Conservation (phyloP, 2,113 vertebrate genomes). For the Myxocyprinus asiaticus region DNA sequence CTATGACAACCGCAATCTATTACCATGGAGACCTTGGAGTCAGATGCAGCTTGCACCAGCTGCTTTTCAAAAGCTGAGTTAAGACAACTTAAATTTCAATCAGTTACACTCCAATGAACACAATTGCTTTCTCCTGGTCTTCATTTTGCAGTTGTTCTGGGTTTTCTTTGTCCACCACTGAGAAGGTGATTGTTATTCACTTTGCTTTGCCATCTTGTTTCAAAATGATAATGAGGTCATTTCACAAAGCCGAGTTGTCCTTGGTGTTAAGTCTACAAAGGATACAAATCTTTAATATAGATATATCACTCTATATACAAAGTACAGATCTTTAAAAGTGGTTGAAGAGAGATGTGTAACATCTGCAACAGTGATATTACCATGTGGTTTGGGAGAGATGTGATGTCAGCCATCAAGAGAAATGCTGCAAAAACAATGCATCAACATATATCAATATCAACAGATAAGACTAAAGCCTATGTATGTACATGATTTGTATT, state of each 20-base stretch:
- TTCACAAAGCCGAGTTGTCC: not conserved
- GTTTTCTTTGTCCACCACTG: not conserved
- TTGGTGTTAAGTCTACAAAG: not conserved
- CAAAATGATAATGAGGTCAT: not conserved
- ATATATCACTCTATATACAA: not conserved
- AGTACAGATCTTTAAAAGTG: too few relatives aligned
- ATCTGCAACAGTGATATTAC: not conserved
- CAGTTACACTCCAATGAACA: not conserved
- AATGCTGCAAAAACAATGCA: not conserved
- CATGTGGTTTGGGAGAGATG: not conserved
- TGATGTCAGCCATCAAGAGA: not conserved
- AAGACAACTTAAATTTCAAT: not conserved
- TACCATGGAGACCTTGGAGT: slow-evolving; percentile 40
- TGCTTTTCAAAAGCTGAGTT: not conserved
- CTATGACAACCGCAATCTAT: slow-evolving; percentile 49
- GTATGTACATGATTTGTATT: too few relatives aligned
- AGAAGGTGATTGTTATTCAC: slow-evolving; percentile 10
- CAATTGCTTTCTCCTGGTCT: not conserved
- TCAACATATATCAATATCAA: not conserved
- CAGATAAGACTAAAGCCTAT: not conserved
- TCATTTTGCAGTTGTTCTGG: not conserved
- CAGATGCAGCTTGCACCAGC: not conserved
- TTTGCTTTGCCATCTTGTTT: not conserved
- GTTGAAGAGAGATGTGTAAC: not conserved
- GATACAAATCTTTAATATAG: not conserved